phyloP scores from a whole-genome alignment of 2,113 vertebrate genomes.

The Hydropotes inermis region DNA sequence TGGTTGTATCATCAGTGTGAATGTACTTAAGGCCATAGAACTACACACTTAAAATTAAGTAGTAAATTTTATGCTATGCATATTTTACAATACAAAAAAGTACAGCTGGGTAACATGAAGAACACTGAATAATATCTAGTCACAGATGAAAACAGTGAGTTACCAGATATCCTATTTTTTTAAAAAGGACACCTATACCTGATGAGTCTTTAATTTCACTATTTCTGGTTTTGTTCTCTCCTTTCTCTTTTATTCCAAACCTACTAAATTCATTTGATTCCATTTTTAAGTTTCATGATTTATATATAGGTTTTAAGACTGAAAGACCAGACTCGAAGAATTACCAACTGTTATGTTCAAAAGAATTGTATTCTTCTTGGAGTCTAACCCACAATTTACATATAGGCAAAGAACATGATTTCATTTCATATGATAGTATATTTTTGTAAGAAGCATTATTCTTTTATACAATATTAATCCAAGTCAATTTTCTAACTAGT shows the following conservation, averaged over 20 bases:
- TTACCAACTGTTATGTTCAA: neutral
- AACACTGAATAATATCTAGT: conserved; percentile 1
- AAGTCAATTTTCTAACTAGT: conserved; percentile 18
- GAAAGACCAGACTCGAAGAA: neutral
- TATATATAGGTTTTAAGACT: conserved; percentile 10
- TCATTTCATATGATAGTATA: neutral
- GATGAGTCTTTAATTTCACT: neutral
- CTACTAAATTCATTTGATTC: neutral
- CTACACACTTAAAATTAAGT: neutral
- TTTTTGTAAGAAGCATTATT: conserved; percentile 28
- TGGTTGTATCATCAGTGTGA: neutral
- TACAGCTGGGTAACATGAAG: neutral
- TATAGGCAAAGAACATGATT: conserved; percentile 1
- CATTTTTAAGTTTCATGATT: conserved; percentile 24
- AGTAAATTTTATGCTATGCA: neutral
- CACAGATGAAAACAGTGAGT: neutral
- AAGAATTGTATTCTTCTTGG: neutral
- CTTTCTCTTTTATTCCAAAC: neutral
- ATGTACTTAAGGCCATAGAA: neutral
- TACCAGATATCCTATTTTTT: neutral
- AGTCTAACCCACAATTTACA: neutral
- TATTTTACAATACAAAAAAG: neutral
- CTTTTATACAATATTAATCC: conserved; percentile 30
- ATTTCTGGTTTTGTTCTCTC: conserved; percentile 1
- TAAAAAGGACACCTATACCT: neutral